Conservation (phyloP, 1,140 invertebrate species). For the Hirudo medicinalis region DNA sequence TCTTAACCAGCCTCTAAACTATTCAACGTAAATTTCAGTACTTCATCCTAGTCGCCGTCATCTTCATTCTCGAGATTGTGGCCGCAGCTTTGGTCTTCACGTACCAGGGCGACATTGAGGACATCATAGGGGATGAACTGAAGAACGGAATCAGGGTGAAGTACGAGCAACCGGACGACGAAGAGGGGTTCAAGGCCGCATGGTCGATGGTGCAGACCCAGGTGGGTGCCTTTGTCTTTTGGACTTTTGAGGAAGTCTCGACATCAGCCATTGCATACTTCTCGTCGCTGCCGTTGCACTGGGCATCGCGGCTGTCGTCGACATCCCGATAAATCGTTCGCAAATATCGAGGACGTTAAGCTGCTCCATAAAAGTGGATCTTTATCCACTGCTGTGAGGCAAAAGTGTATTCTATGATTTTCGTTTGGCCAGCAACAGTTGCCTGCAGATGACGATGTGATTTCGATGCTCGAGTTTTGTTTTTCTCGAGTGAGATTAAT, state of each 20-base stretch:
- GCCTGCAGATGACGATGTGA: no score
- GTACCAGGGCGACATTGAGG: slow-evolving; percentile 54
- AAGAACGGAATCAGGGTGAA: slow-evolving; percentile 53
- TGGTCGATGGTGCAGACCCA: slow-evolving; percentile 18
- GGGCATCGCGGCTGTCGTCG: no score
- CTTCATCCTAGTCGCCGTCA: slow-evolving; percentile 63
- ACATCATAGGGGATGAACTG: slow-evolving; percentile 47
- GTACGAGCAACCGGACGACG: slow-evolving; percentile 49
- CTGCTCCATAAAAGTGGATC: no score
- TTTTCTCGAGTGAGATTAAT: no score
- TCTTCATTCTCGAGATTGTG: slow-evolving; percentile 64
- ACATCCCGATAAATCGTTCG: no score
- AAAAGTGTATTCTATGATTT: no score
- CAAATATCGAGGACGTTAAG: no score
- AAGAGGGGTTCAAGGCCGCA: slow-evolving; percentile 17
- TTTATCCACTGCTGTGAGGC: no score
- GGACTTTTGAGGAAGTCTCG: neutral
- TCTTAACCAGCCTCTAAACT: no score
- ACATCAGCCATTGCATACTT: neutral
- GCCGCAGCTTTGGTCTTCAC: slow-evolving; percentile 62
- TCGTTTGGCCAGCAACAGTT: no score
- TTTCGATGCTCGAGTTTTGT: no score
- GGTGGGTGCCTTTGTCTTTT: slow-evolving; percentile 14
- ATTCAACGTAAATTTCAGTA: slow-evolving; percentile 50
- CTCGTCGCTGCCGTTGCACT: neutral